Conservation (phyloP, 2,113 vertebrate species). For the Prolemur simus region DNA sequence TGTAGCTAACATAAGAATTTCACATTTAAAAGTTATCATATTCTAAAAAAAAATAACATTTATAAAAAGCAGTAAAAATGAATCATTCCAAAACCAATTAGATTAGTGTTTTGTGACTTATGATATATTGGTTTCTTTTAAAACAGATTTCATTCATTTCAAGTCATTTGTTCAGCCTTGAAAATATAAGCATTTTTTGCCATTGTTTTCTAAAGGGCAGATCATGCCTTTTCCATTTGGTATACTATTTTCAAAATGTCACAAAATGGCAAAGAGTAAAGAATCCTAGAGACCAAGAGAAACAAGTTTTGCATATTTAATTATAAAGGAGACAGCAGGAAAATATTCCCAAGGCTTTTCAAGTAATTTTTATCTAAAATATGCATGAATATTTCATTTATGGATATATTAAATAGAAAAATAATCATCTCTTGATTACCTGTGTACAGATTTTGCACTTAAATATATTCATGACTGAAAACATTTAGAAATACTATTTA, state of each 20-base stretch:
- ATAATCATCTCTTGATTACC: neutral
- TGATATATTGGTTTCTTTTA: conserved; percentile 22
- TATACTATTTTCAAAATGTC: conserved; percentile 75
- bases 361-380: neutral
- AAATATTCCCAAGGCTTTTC: neutral
- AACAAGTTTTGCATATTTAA: conserved; percentile 74
- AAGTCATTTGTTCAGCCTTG: conserved; percentile 57
- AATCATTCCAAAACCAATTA: neutral
- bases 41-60: neutral
- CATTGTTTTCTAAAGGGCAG: conserved; percentile 75
- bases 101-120: conserved; percentile 37
- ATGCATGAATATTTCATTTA: neutral
- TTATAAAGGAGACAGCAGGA: conserved; percentile 37
- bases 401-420: neutral
- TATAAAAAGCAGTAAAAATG: neutral
- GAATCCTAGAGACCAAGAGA: conserved; percentile 45
- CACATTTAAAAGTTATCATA: neutral
- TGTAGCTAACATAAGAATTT: neutral
- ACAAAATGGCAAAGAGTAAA: conserved; percentile 71
- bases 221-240: conserved; percentile 57
- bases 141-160: conserved; percentile 36
- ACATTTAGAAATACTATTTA: neutral
- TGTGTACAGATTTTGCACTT: neutral
- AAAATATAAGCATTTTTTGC: conserved; percentile 46
- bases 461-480: neutral